Evolutionary conservation across 1,140 invertebrate genomes (phyloP).

Genomic region (Bombus confusus): DNA sequence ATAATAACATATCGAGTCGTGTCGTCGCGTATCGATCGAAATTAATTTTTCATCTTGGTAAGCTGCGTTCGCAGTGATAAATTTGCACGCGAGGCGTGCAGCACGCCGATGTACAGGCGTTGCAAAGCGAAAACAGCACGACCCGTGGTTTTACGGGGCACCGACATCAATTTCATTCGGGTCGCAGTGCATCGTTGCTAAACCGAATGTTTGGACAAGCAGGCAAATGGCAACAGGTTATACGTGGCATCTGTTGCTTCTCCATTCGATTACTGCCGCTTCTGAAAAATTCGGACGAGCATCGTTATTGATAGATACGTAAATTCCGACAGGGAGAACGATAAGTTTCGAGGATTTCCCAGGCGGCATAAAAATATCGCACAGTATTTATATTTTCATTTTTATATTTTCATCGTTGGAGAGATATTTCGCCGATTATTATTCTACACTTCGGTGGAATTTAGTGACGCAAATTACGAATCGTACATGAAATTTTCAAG

Average conservation of each 20-base stretch:
- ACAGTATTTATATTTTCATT: neutral
- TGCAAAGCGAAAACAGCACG: neutral
- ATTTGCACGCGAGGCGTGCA: neutral
- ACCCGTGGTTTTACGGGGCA: neutral
- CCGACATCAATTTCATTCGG: neutral
- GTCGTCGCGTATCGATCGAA: neutral
- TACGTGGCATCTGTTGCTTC: constrained; percentile 43
- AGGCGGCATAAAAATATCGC: neutral
- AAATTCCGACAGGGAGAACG: neutral
- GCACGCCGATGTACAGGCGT: neutral
- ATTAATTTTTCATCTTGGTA: neutral
- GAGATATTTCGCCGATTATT: neutral
- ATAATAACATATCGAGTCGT: neutral
- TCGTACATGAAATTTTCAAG: neutral
- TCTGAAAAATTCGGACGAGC: neutral
- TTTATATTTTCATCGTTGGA: neutral
- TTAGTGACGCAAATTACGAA: neutral
- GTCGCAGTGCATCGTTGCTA: neutral
- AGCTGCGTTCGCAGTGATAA: neutral
- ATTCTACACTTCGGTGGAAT: neutral
- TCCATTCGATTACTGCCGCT: neutral
- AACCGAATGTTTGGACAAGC: neutral
- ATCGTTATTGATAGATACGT: too few species aligned
- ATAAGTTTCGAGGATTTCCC: neutral
- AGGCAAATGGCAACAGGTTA: constrained; percentile 44